phyloP scores from a whole-genome alignment of 2,113 vertebrate genomes.

The Manacus vitellinus region DNA sequence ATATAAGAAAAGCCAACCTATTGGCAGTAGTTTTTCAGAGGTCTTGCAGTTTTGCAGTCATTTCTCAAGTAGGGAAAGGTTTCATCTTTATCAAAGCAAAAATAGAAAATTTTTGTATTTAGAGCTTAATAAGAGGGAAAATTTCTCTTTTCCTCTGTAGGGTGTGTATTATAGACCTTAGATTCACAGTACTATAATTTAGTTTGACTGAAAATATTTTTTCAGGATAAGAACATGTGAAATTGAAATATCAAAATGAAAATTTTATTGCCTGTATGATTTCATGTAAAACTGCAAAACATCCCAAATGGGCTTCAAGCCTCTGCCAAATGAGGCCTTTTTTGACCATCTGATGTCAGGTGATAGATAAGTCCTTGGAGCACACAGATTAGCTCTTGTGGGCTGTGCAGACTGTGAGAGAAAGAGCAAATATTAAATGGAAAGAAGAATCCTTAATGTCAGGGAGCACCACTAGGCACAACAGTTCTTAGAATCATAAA shows the following conservation, averaged over 20 bases:
- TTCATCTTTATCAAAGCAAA: not conserved
- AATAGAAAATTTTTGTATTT: not conserved
- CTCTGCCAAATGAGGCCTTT: not conserved
- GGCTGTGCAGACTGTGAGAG: not conserved
- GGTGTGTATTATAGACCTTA: not conserved
- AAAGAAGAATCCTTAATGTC: not conserved
- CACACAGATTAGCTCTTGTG: not conserved
- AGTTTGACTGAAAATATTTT: not conserved
- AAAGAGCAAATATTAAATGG: not conserved
- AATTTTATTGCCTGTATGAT: not conserved
- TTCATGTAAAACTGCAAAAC: not conserved
- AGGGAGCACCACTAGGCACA: not conserved
- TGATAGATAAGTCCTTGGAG: not conserved
- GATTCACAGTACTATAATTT: not conserved
- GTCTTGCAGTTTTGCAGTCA: not conserved
- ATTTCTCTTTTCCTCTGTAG: not conserved
- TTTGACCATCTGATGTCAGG: not conserved
- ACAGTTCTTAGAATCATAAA: not conserved
- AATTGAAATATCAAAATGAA: not conserved
- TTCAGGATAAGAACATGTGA: not conserved
- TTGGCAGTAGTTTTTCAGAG: not conserved
- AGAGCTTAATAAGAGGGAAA: not conserved
- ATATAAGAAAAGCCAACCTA: not conserved
- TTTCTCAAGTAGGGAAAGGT: not conserved
- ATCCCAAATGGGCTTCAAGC: not conserved